These are phyloP conservation scores for Hippolais icterina DNA, from an alignment of 2,113 vertebrate genomes.

Conservation along the genomic window DNA sequence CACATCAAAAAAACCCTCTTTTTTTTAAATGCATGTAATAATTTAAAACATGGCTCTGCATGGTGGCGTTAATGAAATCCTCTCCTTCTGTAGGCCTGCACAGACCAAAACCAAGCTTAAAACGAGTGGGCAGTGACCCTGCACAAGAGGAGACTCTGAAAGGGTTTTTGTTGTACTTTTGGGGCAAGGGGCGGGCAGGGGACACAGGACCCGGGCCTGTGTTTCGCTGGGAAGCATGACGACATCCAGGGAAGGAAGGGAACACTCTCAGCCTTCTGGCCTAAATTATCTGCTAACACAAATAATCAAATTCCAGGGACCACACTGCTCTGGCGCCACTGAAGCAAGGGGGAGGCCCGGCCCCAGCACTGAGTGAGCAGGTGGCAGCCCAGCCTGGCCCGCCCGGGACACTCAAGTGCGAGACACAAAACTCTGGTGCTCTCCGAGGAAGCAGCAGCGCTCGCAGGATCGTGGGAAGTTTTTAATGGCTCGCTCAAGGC, in stretches of 20 bases:
- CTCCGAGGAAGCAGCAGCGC: conserved; percentile 42
- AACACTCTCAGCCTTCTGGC: conserved; percentile 70
- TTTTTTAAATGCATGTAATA: neutral
- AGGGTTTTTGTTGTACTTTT: neutral
- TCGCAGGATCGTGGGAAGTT: conserved; percentile 69
- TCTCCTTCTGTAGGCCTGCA: neutral
- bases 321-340: conserved; percentile 66
- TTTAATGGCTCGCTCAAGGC: conserved; percentile 64
- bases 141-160: neutral
- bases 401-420: neutral
- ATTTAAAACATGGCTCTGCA: neutral
- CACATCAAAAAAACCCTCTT: neutral
- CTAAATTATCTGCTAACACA: conserved; percentile 80
- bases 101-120: neutral
- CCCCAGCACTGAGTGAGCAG: conserved; percentile 30
- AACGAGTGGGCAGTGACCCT: neutral
- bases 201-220: neutral
- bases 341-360: neutral
- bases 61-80: neutral
- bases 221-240: conserved; percentile 65
- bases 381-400: conserved; percentile 53
- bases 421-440: neutral
- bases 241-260: conserved; percentile 59
- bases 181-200: neutral
- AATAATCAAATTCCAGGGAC: conserved; percentile 76